Percentiles rank a stretch among this genome's conserved stretches.
Evolutionary conservation across 1,140 invertebrate species (phyloP).

Genomic region (Leucophenga varia): DNA sequence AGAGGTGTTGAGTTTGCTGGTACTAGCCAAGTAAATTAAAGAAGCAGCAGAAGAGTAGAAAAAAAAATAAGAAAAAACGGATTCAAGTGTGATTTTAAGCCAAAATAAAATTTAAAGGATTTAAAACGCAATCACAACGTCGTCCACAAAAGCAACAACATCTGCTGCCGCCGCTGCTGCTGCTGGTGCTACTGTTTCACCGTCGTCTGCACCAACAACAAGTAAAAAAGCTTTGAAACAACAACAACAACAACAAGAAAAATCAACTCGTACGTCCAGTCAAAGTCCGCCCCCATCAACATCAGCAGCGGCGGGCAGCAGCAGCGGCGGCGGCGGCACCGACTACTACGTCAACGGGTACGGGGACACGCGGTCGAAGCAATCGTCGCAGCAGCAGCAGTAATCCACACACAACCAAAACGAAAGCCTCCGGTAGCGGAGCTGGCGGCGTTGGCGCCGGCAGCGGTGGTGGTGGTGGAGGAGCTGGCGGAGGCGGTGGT

Average conservation of each 20-base stretch:
- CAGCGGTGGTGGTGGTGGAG: not conserved
- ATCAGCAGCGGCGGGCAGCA: conserved; percentile 17
- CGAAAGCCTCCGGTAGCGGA: conserved; percentile 49
- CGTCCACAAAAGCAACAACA: conserved; percentile 42
- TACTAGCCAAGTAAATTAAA: not conserved
- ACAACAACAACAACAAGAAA: conserved; percentile 4
- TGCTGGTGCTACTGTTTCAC: conserved; percentile 22
- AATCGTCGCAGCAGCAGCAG: conserved; percentile 54
- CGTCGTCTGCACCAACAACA: not conserved
- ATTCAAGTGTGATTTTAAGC: not conserved
- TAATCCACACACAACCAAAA: conserved; percentile 52
- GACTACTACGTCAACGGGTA: conserved; percentile 19
- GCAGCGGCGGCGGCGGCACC: conserved; percentile 12
- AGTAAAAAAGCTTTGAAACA: conserved; percentile 14
- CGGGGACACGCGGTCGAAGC: conserved; percentile 38
- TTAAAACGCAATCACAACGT: conserved; percentile 43
- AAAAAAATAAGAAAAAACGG: not conserved
- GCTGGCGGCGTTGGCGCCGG: conserved; percentile 50
- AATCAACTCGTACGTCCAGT: not conserved
- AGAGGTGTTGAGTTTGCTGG: conserved; percentile 8
- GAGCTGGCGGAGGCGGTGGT: conserved; percentile 22
- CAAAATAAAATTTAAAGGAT: no score
- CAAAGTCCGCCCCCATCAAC: conserved; percentile 6
- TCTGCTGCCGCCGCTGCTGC: conserved; percentile 42
- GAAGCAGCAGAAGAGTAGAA: not conserved